Evolutionary conservation across 2,888 invertebrate species (phyloP), one percentile per base, ranked within the genome.

Genomic region (Drosophila tanythrix): DNA sequence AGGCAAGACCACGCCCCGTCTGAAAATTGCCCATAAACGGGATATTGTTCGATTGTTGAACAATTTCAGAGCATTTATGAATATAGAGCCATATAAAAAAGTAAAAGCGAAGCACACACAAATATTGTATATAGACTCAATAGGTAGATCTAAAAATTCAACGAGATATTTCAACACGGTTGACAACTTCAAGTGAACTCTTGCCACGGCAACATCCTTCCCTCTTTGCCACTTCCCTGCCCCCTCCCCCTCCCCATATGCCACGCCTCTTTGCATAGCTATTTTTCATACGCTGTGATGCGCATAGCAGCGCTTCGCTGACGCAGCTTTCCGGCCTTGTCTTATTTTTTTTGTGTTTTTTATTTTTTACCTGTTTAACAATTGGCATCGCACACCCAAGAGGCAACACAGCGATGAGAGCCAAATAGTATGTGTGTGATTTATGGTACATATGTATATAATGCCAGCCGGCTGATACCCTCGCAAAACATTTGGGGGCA

Each of bases 301-400:
- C 77, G 2, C 93, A 94, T 93, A 94, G 73, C 93, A 48, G 0
- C 93, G 94, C 76, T 80, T 95, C 51, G 81, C 94, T 21, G 92
- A 71, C 79, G 68, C 94, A 1, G 89, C 93, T 59, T 80, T 79
- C 62, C 76, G 81, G 80, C 76, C 65, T 75, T 77, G 56, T 76
- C 63, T 63, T 46, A 46, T 46, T 43, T 43, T 43, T 40, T 46
- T 40, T 40, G 25, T 25, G 7, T 46, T 1, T 46, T 51, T 55
- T 50, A 43, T 43, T 27, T 55, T 73, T 55, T 75, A 76, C 79
- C 76, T 79, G 74, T 40, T 57, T 43, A 43, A n/a, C 66, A 62
- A 36, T 65, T 72, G 51, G 62, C 77, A 51, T 40, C 63, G n/a
- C 51, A 52, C 59, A 60, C 15, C 56, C 38, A 66, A 67, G 56